These are phyloP conservation scores for Marcusenius ussheri DNA, from an alignment of 2,113 vertebrate genomes.

Conservation along the genomic window DNA sequence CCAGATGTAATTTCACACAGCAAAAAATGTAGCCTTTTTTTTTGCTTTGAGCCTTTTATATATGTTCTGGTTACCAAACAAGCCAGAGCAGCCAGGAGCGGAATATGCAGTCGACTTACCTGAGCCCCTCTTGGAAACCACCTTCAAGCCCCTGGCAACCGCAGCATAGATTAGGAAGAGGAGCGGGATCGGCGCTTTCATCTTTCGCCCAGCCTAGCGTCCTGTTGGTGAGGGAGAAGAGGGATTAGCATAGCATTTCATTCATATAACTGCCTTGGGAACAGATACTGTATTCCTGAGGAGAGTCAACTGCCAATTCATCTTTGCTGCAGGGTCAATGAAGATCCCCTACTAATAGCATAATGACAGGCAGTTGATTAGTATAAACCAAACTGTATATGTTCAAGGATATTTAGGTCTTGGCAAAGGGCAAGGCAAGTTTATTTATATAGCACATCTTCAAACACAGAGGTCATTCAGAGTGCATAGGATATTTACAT, in stretches of 20 bases:
- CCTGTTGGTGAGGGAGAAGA: slow-evolving; percentile 44
- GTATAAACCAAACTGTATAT: not conserved
- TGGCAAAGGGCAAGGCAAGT: not conserved
- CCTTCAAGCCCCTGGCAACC: slow-evolving; percentile 85
- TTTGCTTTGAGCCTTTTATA: not conserved
- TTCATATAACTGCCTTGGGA: not conserved
- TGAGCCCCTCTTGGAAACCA: slow-evolving; percentile 94
- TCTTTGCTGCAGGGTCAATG: not conserved
- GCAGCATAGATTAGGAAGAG: slow-evolving; percentile 85
- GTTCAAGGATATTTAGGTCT: not conserved
- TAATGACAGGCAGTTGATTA: not conserved
- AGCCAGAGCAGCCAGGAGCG: not conserved
- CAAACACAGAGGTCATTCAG: not conserved
- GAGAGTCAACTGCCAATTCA: not conserved
- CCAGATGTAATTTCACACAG: not conserved
- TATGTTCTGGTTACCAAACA: not conserved
- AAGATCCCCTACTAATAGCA: not conserved
- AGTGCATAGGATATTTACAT: not conserved
- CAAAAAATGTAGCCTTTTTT: not conserved
- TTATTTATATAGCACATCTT: not conserved
- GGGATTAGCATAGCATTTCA: not conserved
- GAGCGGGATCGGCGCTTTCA: slow-evolving; percentile 86
- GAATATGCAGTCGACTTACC: slow-evolving; percentile 64
- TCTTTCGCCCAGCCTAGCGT: slow-evolving; percentile 68
- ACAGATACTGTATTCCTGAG: not conserved